A percentile compares a stretch with the other conserved stretches of the same genome.
phyloP scores from a whole-genome alignment of 2,888 invertebrate species.

The Smittia aterrima region DNA sequence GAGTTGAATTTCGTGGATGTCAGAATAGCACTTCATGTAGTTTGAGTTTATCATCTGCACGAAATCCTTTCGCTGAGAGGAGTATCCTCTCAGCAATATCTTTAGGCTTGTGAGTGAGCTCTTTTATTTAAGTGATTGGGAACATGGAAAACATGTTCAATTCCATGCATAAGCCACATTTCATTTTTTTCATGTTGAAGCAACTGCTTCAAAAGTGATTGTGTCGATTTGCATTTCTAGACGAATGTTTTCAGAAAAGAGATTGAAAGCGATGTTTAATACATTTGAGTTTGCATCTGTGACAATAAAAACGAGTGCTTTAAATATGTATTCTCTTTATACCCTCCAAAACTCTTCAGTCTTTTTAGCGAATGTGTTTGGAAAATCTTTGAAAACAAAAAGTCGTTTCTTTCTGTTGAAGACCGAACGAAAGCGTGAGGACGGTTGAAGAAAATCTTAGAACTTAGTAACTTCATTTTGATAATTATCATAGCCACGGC shows the following conservation, averaged over 20 bases:
- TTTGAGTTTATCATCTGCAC: constrained; percentile 71
- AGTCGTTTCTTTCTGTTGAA: constrained; percentile 60
- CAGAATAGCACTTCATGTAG: constrained; percentile 69
- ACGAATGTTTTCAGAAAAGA: constrained; percentile 65
- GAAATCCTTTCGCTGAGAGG: constrained; percentile 65
- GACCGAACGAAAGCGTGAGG: constrained; percentile 72
- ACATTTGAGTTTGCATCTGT: constrained; percentile 65
- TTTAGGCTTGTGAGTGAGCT: constrained; percentile 63
- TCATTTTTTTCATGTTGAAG: constrained; percentile 60
- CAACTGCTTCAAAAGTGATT: constrained; percentile 74
- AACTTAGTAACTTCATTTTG: constrained; percentile 69
- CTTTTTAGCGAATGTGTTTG: constrained; percentile 70
- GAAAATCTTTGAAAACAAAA: constrained; percentile 77
- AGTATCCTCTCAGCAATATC: constrained; percentile 66
- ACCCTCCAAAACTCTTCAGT: constrained; percentile 64
- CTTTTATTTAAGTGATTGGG: constrained; percentile 52
- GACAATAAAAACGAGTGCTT: constrained; percentile 69
- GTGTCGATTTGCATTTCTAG: constrained; percentile 64
- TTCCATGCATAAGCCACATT: constrained; percentile 66
- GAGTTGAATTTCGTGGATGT: constrained; percentile 63
- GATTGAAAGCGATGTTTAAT: constrained; percentile 59
- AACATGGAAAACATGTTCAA: constrained; percentile 75
- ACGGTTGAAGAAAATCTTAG: constrained; percentile 73
- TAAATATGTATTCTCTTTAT: constrained; percentile 61
- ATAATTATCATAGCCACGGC: constrained; percentile 43